These are phyloP conservation scores for Octopus sinensis DNA, from an alignment of 1,140 invertebrate genomes.

Conservation along the genomic window DNA sequence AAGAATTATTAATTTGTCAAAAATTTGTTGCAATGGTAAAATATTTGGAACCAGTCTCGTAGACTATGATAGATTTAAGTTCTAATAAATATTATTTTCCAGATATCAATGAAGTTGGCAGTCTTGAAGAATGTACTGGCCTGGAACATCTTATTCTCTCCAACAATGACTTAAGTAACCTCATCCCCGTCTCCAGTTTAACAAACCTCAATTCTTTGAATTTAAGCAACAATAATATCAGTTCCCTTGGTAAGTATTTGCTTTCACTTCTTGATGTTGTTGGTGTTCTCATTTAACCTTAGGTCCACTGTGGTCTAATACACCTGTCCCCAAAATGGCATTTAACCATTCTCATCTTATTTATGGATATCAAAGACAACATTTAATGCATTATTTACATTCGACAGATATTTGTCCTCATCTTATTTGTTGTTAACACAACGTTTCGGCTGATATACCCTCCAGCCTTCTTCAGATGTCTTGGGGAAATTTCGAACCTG, in stretches of 20 bases:
- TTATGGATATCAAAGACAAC: neutral
- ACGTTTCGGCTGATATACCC: too few relatives aligned
- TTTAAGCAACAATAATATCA: constrained; percentile 46
- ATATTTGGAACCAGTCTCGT: too few relatives aligned
- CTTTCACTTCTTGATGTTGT: too few relatives aligned
- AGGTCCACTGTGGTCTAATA: neutral
- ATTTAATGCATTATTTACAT: neutral
- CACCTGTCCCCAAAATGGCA: neutral
- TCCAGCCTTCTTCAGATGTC: too few relatives aligned
- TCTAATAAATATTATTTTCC: neutral
- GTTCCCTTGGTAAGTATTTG: constrained; percentile 39
- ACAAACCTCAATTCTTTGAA: constrained; percentile 38
- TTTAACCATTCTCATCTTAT: neutral
- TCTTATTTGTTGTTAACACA: too few relatives aligned
- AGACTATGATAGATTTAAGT: too few relatives aligned
- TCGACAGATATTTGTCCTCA: neutral
- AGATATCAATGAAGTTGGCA: constrained; percentile 47
- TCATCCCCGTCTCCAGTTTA: constrained; percentile 44
- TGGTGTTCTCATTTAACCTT: neutral
- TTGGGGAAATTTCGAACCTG: too few relatives aligned
- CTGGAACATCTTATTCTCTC: constrained; percentile 47
- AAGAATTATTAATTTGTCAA: too few relatives aligned
- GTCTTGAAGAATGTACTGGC: constrained; percentile 43
- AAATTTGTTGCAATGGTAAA: too few relatives aligned
- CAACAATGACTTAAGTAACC: constrained; percentile 41